Percentiles rank a stretch among this genome's conserved stretches.
phyloP scores from a whole-genome alignment of 1,140 invertebrate species.

The Drosophila lini region DNA sequence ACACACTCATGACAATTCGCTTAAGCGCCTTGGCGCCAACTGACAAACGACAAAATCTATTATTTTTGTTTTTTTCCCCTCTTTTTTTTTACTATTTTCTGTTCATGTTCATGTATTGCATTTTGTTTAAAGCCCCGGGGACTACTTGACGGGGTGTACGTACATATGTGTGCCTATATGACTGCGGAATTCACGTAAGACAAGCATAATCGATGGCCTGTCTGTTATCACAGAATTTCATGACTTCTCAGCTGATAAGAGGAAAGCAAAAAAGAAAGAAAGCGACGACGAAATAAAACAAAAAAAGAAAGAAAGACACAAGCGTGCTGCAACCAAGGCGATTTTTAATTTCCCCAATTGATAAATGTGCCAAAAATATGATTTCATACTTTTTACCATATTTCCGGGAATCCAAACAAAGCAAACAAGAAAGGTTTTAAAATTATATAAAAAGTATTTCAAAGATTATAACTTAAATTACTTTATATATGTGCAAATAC shows the following conservation, averaged over 20 bases:
- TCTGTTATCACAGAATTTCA: slow-evolving; percentile 36
- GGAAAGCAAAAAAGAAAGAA: slow-evolving; percentile 10
- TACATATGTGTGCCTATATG: slow-evolving; percentile 6
- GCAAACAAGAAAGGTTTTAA: no score
- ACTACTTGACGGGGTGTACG: slow-evolving; percentile 12
- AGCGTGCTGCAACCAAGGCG: slow-evolving; percentile 29
- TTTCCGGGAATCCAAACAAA: slow-evolving; percentile 33
- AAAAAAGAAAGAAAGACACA: slow-evolving; percentile 1
- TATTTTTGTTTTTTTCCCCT: slow-evolving; percentile 25
- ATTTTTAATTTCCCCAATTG: slow-evolving; percentile 47
- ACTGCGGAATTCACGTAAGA: slow-evolving; percentile 55
- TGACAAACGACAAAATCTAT: slow-evolving; percentile 50
- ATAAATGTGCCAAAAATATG: slow-evolving; percentile 34
- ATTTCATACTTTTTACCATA: slow-evolving; percentile 17
- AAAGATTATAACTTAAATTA: background rate
- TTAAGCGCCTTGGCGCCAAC: slow-evolving; percentile 60
- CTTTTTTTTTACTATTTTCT: slow-evolving; percentile 12
- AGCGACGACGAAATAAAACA: background rate
- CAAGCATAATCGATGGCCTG: slow-evolving; percentile 56
- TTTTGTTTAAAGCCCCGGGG: slow-evolving; percentile 32
- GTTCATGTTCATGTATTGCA: slow-evolving; percentile 16
- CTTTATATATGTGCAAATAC: background rate
- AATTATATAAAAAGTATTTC: background rate
- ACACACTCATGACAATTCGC: slow-evolving; percentile 41
- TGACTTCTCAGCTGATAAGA: slow-evolving; percentile 27